Conservation (phyloP, 2,888 invertebrate genomes). For the Petrolisthes manimaculis region DNA sequence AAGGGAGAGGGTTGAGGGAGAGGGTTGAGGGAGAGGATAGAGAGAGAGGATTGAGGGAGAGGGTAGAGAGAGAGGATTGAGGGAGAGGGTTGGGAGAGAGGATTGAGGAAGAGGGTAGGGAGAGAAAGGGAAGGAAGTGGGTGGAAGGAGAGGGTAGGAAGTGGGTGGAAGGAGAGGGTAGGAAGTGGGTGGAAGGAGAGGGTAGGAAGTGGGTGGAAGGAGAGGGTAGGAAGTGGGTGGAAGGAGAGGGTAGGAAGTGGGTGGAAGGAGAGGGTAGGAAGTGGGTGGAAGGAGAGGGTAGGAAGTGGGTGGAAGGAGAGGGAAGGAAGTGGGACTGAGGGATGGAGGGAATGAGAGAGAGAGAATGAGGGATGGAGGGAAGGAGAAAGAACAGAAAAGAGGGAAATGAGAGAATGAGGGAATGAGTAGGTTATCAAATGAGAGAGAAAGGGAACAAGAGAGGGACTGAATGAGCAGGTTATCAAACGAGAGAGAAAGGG, state of each 20-base stretch:
- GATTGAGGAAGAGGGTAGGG: not conserved
- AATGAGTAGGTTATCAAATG: conserved; percentile 21
- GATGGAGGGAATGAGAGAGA: not conserved
- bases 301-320: not conserved
- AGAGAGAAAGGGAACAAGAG: not conserved
- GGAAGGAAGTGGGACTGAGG: not conserved
- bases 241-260: not conserved
- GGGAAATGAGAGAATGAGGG: not conserved
- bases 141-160: not conserved
- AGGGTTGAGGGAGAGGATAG: not conserved
- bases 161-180: not conserved
- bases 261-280: not conserved
- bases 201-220: not conserved
- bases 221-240: not conserved
- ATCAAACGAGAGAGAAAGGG: not conserved
- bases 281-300: not conserved
- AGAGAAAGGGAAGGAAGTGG: not conserved
- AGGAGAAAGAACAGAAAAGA: not conserved
- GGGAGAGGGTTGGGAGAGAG: not conserved
- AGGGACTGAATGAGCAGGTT: not conserved
- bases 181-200: not conserved
- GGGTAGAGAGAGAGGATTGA: not conserved
- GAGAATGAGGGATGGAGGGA: not conserved
- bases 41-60: not conserved
- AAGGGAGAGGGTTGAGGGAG: not conserved